Conservation (phyloP, 2,797 vertebrate species). For the Lophius americanus region DNA sequence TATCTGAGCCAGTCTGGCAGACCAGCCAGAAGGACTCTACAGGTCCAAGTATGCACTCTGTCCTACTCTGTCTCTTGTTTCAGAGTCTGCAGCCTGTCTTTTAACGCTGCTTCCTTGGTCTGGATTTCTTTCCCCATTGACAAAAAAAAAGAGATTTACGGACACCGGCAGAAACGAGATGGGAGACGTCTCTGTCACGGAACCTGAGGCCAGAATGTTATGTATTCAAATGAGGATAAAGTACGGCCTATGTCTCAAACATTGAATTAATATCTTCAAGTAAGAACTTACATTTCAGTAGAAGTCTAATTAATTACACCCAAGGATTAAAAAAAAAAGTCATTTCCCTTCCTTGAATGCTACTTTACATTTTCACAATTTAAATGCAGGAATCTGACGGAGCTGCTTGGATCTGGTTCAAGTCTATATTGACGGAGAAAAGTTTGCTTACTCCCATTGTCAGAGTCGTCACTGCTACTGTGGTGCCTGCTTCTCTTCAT, state of each 20-base stretch:
- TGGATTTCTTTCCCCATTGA: conserved; percentile 9
- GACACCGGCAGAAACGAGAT: background rate
- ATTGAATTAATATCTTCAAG: no score
- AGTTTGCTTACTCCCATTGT: conserved; percentile 94
- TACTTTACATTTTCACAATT: conserved; percentile 5
- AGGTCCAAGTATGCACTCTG: conserved; percentile 30
- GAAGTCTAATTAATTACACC: no score
- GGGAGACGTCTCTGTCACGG: background rate
- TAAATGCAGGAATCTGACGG: conserved; percentile 9
- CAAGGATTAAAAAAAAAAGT: no score
- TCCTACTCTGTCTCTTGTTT: conserved; percentile 42
- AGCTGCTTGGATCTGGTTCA: conserved; percentile 6
- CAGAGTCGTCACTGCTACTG: conserved; percentile 97
- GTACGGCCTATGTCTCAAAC: no score
- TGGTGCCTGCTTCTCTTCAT: conserved; percentile 95
- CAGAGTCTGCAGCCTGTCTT: background rate
- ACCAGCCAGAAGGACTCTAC: conserved; percentile 33
- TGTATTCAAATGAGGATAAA: background rate
- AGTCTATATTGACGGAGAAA: conserved; percentile 39
- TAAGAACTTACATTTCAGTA: no score
- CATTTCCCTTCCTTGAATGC: background rate
- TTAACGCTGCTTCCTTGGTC: conserved; percentile 6
- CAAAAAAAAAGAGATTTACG: conserved; percentile 21
- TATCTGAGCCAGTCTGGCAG: conserved; percentile 18
- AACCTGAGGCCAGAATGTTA: background rate